Conservation (phyloP, 2,797 vertebrate genomes). For the Peromyscus melanophrys region DNA sequence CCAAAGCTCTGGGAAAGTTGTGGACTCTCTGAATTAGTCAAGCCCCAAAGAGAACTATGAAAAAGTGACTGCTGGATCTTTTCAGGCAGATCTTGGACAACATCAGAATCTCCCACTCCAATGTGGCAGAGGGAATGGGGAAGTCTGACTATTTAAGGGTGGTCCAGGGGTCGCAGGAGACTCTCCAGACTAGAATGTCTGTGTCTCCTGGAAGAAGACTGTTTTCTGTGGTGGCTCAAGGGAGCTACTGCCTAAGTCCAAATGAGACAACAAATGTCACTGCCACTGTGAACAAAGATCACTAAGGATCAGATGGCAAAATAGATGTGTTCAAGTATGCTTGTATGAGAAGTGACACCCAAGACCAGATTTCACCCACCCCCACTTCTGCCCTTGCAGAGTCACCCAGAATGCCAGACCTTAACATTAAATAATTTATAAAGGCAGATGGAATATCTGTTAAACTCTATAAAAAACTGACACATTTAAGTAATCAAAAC, state of each 20-base stretch:
- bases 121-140: not conserved
- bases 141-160: not conserved
- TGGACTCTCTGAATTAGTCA: not conserved
- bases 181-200: no score
- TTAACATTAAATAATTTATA: slow-evolving; percentile 72
- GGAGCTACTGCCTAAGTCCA: not conserved
- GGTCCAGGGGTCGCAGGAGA: not conserved
- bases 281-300: not conserved
- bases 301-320: not conserved
- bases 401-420: slow-evolving; percentile 16
- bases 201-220: not conserved
- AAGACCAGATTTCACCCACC: not conserved
- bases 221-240: not conserved
- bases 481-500: slow-evolving; percentile 72
- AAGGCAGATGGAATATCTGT: slow-evolving; percentile 59
- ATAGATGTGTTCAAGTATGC: not conserved
- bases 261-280: not conserved
- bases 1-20: not conserved
- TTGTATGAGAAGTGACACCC: not conserved
- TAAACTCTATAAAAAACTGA: slow-evolving; percentile 62
- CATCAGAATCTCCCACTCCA: not conserved
- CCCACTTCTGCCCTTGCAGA: not conserved
- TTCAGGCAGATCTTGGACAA: not conserved
- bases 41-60: not conserved
- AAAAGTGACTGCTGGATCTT: not conserved